Evolutionary conservation across 1,140 invertebrate species (phyloP).

Genomic region (Rhizoglyphus robini): DNA sequence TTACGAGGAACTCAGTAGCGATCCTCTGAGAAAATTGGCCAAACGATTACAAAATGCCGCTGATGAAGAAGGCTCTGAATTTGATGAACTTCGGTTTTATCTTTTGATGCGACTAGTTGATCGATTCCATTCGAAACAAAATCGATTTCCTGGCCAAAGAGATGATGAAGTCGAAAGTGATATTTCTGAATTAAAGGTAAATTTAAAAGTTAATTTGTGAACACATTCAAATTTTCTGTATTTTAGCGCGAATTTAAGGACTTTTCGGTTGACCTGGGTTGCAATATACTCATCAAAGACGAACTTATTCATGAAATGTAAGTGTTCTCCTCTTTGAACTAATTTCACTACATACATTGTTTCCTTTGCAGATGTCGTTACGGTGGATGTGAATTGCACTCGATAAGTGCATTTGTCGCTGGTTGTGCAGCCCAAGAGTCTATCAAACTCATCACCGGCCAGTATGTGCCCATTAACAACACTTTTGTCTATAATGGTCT

Average conservation of each 20-base stretch:
- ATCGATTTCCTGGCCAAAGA: slow-evolving; percentile 75
- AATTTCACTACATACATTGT: not conserved
- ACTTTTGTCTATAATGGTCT: slow-evolving; percentile 91
- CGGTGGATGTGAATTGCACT: slow-evolving; percentile 84
- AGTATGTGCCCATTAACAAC: slow-evolving; percentile 91
- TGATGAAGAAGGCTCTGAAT: slow-evolving; percentile 31
- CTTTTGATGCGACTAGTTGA: slow-evolving; percentile 78
- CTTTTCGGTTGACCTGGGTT: slow-evolving; percentile 68
- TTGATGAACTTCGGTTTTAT: slow-evolving; percentile 77
- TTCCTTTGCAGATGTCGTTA: slow-evolving; percentile 48
- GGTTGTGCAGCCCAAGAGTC: slow-evolving; percentile 88
- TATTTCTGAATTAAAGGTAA: slow-evolving; percentile 65
- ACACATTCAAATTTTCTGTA: slow-evolving; percentile 3
- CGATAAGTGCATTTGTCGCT: slow-evolving; percentile 81
- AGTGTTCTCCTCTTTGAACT: slow-evolving; percentile 25
- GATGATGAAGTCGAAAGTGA: slow-evolving; percentile 75
- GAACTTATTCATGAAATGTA: slow-evolving; percentile 85
- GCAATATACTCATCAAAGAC: slow-evolving; percentile 59
- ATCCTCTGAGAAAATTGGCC: slow-evolving; percentile 36
- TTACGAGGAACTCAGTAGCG: slow-evolving; percentile 40
- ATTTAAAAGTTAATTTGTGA: slow-evolving; percentile 22
- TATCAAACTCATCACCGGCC: slow-evolving; percentile 91
- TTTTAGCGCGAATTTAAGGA: slow-evolving; percentile 19
- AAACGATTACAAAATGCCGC: not conserved
- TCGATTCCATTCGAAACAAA: slow-evolving; percentile 71